phyloP scores from a whole-genome alignment of 30 jellyfish, hydroid and myxozoan genomes.

The Pelagia noctiluca region DNA sequence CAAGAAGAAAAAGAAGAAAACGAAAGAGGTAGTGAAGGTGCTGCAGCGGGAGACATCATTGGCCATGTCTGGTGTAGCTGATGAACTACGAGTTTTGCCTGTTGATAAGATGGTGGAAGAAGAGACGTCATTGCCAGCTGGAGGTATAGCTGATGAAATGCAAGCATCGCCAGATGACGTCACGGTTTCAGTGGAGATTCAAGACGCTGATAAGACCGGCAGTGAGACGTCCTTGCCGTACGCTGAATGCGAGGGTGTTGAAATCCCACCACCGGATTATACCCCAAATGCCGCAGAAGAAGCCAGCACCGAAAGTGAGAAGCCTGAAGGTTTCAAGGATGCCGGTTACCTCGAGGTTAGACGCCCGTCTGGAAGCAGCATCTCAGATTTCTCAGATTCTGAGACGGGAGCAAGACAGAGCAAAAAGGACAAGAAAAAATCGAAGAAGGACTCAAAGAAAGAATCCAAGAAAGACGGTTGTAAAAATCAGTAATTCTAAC shows the following conservation, averaged over 20 bases:
- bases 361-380: conserved; percentile 21
- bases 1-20: conserved; percentile 81
- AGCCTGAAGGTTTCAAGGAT: too few species aligned
- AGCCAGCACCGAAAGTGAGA: too few species aligned
- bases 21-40: conserved; percentile 48
- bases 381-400: conserved; percentile 46
- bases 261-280: too few species aligned
- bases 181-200: too few species aligned
- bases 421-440: conserved; percentile 44
- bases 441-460: conserved; percentile 86
- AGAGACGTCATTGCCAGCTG: neutral
- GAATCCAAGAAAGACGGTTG: conserved; percentile 93
- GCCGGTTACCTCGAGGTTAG: neutral
- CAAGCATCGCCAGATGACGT: too few species aligned
- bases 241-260: too few species aligned
- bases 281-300: too few species aligned
- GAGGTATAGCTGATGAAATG: too few species aligned
- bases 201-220: too few species aligned
- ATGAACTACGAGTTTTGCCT: neutral
- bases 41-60: conserved; percentile 44
- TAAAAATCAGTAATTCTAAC: conserved; percentile 72
- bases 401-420: conserved; percentile 40
- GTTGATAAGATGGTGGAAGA: conserved; percentile 9
- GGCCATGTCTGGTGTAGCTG: conserved; percentile 34
- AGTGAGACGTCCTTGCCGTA: too few species aligned